Conservation (phyloP, 2,113 vertebrate species). For the Sylvilagus bachmani region DNA sequence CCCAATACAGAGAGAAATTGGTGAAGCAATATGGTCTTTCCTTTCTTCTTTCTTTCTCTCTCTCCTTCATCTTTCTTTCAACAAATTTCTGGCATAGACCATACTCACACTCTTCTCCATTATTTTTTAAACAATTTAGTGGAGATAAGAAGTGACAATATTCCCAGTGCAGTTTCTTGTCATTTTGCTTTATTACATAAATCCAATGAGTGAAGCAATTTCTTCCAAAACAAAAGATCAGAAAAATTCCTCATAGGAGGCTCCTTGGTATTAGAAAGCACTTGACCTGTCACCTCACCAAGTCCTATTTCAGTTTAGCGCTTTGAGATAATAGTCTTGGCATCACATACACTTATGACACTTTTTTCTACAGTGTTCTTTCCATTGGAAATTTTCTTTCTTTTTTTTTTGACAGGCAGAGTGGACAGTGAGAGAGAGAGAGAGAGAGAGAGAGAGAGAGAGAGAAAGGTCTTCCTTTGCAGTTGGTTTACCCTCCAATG, state of each 20-base stretch:
- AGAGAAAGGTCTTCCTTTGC: no score
- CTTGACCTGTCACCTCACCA: not conserved
- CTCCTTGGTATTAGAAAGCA: not conserved
- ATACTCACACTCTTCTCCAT: not conserved
- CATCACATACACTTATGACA: not conserved
- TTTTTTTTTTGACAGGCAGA: no score
- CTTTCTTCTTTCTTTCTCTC: no score
- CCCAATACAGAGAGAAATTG: not conserved
- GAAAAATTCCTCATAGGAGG: not conserved
- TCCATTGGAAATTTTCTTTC: no score
- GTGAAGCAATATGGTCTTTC: not conserved
- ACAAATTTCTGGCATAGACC: not conserved
- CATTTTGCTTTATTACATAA: not conserved
- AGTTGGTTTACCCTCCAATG: no score
- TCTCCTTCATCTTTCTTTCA: not conserved
- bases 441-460: no score
- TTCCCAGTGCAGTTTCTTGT: not conserved
- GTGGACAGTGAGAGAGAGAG: no score
- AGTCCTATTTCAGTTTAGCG: not conserved
- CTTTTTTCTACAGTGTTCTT: not conserved
- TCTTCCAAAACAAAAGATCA: not conserved
- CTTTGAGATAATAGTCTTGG: not conserved
- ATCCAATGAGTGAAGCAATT: not conserved
- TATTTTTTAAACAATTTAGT: not conserved
- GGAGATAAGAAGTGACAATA: not conserved